Evolutionary conservation across 2,113 vertebrate genomes (phyloP).

Genomic region (Sclerurus mexicanus): DNA sequence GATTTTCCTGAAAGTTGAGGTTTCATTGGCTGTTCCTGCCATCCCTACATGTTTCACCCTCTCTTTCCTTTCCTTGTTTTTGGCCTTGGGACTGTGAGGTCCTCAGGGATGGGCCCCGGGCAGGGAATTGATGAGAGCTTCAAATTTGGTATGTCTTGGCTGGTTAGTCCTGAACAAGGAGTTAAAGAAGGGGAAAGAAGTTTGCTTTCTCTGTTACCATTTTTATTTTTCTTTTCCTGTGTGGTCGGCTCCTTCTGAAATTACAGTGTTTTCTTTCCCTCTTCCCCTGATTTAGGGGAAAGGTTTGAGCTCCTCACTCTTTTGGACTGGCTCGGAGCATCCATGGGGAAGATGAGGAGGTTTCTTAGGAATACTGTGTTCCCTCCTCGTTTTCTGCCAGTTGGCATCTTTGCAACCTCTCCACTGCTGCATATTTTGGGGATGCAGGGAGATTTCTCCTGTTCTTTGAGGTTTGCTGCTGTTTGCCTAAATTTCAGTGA

Average conservation of each 20-base stretch:
- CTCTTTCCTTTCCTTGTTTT: neutral
- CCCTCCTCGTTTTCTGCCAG: neutral
- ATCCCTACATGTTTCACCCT: neutral
- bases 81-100: neutral
- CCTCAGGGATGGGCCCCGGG: rapidly evolving
- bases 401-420: constrained; percentile 6
- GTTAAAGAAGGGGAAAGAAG: neutral
- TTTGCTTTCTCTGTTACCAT: neutral
- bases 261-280: constrained; percentile 19
- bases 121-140: rapidly evolving
- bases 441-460: constrained; percentile 21
- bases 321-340: neutral
- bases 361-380: constrained; percentile 9
- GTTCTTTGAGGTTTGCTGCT: constrained; percentile 30
- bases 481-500: neutral
- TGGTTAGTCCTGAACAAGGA: neutral
- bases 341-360: neutral
- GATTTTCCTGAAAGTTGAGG: neutral
- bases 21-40: neutral
- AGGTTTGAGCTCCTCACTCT: neutral
- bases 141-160: neutral
- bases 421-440: neutral
- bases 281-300: neutral
- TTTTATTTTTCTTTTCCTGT: constrained; percentile 20
- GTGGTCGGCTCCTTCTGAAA: constrained; percentile 23